These are phyloP conservation scores for Eudasyphora cyanicolor DNA, from an alignment of 2,888 invertebrate species.

Conservation along the genomic window DNA sequence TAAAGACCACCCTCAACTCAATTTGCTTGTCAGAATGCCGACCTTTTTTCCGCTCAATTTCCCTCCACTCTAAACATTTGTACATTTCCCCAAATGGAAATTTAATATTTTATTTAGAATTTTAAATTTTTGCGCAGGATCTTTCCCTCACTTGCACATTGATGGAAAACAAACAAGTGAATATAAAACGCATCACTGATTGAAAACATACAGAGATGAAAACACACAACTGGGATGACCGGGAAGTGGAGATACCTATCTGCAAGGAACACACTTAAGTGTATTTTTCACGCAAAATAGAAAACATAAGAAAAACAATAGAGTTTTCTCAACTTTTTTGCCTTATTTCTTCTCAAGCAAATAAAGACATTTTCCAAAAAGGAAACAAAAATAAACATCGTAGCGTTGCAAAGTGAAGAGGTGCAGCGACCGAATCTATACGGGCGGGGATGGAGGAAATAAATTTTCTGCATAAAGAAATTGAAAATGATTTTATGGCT, in stretches of 20 bases:
- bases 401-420: neutral
- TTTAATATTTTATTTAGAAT: conserved; percentile 40
- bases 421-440: too few relatives aligned
- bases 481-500: conserved; percentile 65
- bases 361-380: conserved; percentile 56
- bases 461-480: conserved; percentile 54
- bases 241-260: neutral
- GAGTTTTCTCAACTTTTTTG: conserved; percentile 40
- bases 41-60: conserved; percentile 25
- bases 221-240: conserved; percentile 30
- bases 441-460: too few relatives aligned
- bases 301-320: conserved; percentile 22
- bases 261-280: conserved; percentile 22
- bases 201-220: conserved; percentile 54
- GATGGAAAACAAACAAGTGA: conserved; percentile 59
- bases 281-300: conserved; percentile 45
- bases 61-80: conserved; percentile 3
- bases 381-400: neutral
- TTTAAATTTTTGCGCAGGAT: conserved; percentile 40
- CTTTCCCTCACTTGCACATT: conserved; percentile 32
- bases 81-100: conserved; percentile 10
- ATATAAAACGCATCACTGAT: conserved; percentile 58
- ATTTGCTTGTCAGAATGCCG: neutral
- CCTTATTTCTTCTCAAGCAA: conserved; percentile 9
- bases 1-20: neutral